Conservation (phyloP, 2,113 vertebrate genomes). For the Centropus unirufus region DNA sequence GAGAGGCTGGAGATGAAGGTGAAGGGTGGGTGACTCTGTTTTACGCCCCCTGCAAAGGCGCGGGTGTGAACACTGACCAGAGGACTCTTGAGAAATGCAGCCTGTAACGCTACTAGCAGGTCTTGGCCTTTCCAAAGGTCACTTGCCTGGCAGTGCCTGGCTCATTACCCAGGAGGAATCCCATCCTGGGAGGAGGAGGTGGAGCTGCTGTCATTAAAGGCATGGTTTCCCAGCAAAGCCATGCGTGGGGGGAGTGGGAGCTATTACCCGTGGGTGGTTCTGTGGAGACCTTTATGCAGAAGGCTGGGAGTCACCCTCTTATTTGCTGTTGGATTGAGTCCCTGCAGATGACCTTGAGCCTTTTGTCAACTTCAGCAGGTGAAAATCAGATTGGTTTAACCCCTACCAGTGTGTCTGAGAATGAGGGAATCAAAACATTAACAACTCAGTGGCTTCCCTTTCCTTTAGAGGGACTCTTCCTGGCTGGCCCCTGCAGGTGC, state of each 20-base stretch:
- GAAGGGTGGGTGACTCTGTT: background rate
- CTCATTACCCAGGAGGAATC: slow-evolving; percentile 65
- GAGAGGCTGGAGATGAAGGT: background rate
- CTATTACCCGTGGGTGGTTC: background rate
- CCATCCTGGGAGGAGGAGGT: background rate
- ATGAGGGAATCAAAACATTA: background rate
- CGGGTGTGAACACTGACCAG: background rate
- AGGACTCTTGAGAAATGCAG: background rate
- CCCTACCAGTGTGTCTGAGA: background rate
- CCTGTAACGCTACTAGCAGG: background rate
- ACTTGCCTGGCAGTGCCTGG: background rate
- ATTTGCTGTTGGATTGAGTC: background rate
- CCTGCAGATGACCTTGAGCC: background rate
- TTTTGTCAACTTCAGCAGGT: background rate
- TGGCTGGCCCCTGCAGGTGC: background rate
- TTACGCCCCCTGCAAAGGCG: background rate
- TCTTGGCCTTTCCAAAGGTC: slow-evolving; percentile 8
- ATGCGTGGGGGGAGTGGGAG: background rate
- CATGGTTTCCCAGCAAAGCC: background rate
- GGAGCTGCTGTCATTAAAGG: background rate
- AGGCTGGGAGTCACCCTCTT: background rate
- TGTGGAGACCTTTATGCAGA: background rate
- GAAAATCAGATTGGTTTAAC: background rate
- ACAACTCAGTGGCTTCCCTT: background rate
- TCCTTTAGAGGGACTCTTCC: background rate